These are phyloP conservation scores for Heteromormyrus szaboi DNA, from an alignment of 2,797 vertebrate genomes.

Conservation along the genomic window DNA sequence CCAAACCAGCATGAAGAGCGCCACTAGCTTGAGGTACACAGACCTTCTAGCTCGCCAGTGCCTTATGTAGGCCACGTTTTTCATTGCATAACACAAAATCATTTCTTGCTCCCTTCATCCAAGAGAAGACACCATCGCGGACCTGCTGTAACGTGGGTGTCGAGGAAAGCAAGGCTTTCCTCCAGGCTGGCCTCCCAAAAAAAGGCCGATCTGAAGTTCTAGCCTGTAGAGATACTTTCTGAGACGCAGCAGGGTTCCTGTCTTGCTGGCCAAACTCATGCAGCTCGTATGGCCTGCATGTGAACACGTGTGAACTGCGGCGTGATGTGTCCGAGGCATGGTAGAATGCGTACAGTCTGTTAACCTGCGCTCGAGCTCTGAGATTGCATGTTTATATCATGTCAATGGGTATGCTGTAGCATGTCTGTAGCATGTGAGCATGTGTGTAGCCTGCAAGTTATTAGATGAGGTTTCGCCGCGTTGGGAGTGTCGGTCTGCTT, in stretches of 20 bases:
- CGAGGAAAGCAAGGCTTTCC: not conserved
- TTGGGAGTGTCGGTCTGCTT: not conserved
- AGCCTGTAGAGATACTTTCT: not conserved
- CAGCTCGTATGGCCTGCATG: not conserved
- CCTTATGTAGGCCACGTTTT: not conserved
- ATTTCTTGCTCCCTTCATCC: not conserved
- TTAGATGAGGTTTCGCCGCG: not conserved
- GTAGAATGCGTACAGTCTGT: not conserved
- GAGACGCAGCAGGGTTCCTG: not conserved
- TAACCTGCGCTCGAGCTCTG: not conserved
- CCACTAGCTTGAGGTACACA: not conserved
- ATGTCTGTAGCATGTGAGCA: not conserved
- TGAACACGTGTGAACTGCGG: not conserved
- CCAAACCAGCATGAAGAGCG: not conserved
- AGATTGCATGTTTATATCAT: not conserved
- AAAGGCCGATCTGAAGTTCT: not conserved
- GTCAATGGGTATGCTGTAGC: not conserved
- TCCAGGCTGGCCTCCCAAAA: not conserved
- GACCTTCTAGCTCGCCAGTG: not conserved
- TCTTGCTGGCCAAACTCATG: not conserved
- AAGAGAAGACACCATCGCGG: not conserved
- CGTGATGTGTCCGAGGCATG: not conserved
- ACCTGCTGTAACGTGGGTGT: not conserved
- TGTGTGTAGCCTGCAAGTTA: not conserved
- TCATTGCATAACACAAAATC: not conserved